These are phyloP conservation scores for Drosophila sulfurigaster DNA, from an alignment of 1,140 invertebrate species.

Conservation along the genomic window DNA sequence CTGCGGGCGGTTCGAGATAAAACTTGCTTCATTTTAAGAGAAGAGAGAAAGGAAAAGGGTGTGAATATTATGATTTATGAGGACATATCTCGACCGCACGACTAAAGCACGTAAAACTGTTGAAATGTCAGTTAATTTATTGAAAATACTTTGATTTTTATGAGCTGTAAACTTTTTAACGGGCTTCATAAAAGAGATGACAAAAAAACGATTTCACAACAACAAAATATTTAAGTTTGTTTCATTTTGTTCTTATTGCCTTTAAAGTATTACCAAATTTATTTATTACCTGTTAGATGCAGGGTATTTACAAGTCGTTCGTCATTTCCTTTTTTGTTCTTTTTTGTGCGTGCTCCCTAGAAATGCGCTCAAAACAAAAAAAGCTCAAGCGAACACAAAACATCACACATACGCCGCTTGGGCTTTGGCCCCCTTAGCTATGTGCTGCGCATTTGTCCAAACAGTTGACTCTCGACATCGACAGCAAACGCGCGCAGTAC, in stretches of 20 bases:
- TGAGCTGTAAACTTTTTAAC: neutral
- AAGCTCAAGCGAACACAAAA: conserved; percentile 65
- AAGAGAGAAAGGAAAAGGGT: conserved; percentile 1
- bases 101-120: neutral
- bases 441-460: conserved; percentile 71
- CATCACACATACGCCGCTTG: conserved; percentile 79
- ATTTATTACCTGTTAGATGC: neutral
- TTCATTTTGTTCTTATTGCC: neutral
- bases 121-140: neutral
- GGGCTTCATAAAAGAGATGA: neutral
- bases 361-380: conserved; percentile 37
- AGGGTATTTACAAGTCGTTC: neutral
- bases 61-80: conserved; percentile 41
- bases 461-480: conserved; percentile 75
- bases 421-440: conserved; percentile 51
- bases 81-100: neutral
- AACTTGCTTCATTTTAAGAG: conserved; percentile 9
- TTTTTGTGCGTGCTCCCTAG: conserved; percentile 1
- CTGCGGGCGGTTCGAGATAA: conserved; percentile 29
- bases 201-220: neutral
- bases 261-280: neutral
- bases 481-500: conserved; percentile 65
- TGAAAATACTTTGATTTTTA: neutral
- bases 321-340: neutral
- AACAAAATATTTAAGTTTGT: too few relatives aligned